Percentiles rank a stretch among this genome's conserved stretches.
phyloP scores from a whole-genome alignment of 2,888 invertebrate genomes.

The Synergus japonicus region DNA sequence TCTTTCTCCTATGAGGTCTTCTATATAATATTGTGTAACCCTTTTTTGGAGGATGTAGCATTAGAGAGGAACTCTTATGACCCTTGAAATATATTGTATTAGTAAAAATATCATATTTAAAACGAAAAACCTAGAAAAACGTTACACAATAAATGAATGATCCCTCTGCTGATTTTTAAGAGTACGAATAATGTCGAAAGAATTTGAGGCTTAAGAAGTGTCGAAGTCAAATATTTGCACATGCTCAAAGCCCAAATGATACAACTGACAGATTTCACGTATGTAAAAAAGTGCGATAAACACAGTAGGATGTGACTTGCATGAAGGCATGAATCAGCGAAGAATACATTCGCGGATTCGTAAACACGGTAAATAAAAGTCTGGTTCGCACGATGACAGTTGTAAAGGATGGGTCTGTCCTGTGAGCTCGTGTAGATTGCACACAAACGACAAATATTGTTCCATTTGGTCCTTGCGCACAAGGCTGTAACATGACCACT shows the following conservation, averaged over 20 bases:
- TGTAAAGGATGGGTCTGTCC: conserved; percentile 18
- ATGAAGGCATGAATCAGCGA: conserved; percentile 7
- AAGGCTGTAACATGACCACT: conserved; percentile 18
- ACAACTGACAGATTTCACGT: conserved; percentile 15
- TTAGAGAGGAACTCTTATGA: no score
- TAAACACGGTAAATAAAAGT: conserved; percentile 23
- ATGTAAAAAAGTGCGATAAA: not conserved
- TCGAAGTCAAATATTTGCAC: conserved; percentile 8
- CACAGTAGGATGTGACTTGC: not conserved
- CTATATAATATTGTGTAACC: no score
- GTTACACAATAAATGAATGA: no score
- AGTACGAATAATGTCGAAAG: not conserved
- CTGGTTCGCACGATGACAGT: conserved; percentile 28
- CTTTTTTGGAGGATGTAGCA: no score
- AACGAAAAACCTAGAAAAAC: no score
- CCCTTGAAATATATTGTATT: no score
- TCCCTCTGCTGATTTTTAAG: not conserved
- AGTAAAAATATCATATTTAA: no score
- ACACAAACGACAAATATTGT: conserved; percentile 42
- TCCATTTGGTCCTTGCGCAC: conserved; percentile 11
- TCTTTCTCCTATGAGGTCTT: no score
- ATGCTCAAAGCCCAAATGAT: not conserved
- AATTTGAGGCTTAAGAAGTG: not conserved
- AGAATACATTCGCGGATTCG: conserved; percentile 1
- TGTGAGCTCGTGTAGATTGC: conserved; percentile 5